Conservation (phyloP, 1,140 invertebrate genomes). For the Zelostemma sp. region DNA sequence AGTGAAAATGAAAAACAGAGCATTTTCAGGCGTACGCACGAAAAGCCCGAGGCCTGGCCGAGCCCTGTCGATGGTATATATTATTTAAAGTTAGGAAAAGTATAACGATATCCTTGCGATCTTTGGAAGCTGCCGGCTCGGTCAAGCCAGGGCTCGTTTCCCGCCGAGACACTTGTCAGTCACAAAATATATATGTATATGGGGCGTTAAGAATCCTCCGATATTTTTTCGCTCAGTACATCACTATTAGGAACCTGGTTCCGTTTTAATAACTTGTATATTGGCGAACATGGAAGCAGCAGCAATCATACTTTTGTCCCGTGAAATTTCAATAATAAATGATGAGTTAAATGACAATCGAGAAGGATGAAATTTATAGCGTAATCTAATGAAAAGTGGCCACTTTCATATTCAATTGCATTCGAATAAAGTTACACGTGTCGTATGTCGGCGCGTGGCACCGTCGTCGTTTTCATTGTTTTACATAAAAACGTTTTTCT, state of each 20-base stretch:
- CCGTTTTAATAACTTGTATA: slow-evolving; percentile 51
- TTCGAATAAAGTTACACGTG: slow-evolving; percentile 30
- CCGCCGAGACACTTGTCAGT: slow-evolving; percentile 61
- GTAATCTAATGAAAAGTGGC: slow-evolving; percentile 7
- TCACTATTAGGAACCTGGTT: slow-evolving; percentile 61
- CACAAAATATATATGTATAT: slow-evolving; percentile 55
- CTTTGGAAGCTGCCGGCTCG: slow-evolving; percentile 57
- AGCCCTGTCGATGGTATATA: slow-evolving; percentile 46
- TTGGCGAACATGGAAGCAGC: slow-evolving; percentile 48
- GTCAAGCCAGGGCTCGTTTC: slow-evolving; percentile 52
- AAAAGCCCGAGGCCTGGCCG: slow-evolving; percentile 52
- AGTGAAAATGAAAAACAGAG: slow-evolving; percentile 59
- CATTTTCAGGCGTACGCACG: slow-evolving; percentile 55
- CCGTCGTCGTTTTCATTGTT: slow-evolving; percentile 28
- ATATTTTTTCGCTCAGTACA: slow-evolving; percentile 54
- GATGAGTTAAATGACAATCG: too few species aligned
- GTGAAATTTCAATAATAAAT: not conserved
- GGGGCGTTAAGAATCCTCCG: slow-evolving; percentile 50
- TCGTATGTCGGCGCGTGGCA: not conserved
- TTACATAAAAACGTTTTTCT: slow-evolving; percentile 25
- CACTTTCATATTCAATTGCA: slow-evolving; percentile 45
- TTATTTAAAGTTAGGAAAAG: slow-evolving; percentile 53
- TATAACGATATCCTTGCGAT: slow-evolving; percentile 52
- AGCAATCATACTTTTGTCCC: not conserved
- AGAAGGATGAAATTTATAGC: not conserved